Percentiles rank a stretch among this genome's conserved stretches.
Evolutionary conservation across 2,113 vertebrate species (phyloP).

Genomic region (Nerophis ophidion): DNA sequence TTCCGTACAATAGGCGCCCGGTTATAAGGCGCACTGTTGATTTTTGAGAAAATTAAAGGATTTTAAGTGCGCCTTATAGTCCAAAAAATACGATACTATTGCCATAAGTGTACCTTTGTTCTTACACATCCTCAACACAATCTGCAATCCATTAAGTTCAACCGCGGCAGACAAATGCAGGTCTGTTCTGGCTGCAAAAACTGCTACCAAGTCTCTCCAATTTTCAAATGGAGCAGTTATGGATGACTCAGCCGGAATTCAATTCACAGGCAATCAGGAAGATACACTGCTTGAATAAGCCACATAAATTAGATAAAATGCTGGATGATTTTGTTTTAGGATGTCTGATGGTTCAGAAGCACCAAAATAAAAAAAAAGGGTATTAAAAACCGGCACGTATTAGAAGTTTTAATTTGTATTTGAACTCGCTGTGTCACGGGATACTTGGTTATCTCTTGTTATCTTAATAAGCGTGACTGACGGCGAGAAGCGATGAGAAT

Average conservation of each 20-base stretch:
- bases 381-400: too few relatives aligned
- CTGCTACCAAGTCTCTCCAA: background rate
- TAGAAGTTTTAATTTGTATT: background rate
- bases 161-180: conserved; percentile 7
- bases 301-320: background rate
- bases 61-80: too few relatives aligned
- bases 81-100: background rate
- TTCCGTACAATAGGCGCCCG: too few relatives aligned
- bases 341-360: background rate
- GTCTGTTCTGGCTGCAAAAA: conserved; percentile 4
- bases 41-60: too few relatives aligned
- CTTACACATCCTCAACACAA: background rate
- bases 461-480: conserved; percentile 36
- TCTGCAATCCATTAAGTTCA: conserved; percentile 10
- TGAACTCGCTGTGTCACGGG: conserved; percentile 1
- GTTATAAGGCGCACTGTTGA: too few relatives aligned
- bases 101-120: background rate
- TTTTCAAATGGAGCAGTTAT: background rate
- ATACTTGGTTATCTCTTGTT: conserved; percentile 23
- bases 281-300: background rate
- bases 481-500: conserved; percentile 39
- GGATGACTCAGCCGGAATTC: background rate
- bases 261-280: background rate
- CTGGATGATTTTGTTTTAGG: background rate
- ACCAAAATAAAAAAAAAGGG: background rate